phyloP scores from a whole-genome alignment of 2,113 vertebrate species.

The Notothenia rossii region DNA sequence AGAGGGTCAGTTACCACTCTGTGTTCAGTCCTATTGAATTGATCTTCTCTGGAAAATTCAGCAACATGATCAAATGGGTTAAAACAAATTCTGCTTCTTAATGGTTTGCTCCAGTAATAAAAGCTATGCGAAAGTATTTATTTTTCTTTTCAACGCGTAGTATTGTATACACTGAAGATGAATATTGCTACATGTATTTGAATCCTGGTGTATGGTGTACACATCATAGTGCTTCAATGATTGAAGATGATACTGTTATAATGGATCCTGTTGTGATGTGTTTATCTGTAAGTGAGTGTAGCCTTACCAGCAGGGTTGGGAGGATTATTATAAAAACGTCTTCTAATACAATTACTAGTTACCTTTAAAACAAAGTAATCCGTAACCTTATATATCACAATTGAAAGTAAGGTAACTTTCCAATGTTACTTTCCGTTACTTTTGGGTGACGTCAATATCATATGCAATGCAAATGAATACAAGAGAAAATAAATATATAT shows the following conservation, averaged over 20 bases:
- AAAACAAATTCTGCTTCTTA: not conserved
- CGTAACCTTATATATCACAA: too few species aligned
- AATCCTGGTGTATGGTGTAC: not conserved
- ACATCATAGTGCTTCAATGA: not conserved
- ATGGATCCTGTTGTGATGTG: not conserved
- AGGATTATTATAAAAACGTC: too few species aligned
- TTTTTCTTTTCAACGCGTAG: not conserved
- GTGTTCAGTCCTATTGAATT: not conserved
- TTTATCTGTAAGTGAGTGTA: not conserved
- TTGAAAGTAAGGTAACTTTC: too few species aligned
- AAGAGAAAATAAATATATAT: too few species aligned
- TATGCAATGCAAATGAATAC: too few species aligned
- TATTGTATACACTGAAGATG: not conserved
- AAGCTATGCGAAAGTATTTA: not conserved
- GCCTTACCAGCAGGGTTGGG: not conserved
- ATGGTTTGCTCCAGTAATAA: not conserved
- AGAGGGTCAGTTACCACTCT: slow-evolving; percentile 75
- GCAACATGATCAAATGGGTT: not conserved
- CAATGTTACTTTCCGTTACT: too few species aligned
- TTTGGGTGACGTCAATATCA: too few species aligned
- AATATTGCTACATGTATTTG: not conserved
- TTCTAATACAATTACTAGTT: too few species aligned
- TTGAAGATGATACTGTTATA: not conserved
- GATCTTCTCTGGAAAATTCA: not conserved
- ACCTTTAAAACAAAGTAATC: too few species aligned